A percentile compares a stretch with the other conserved stretches of the same genome.
Conservation (phyloP, 2,113 vertebrate genomes). For the Cyanocitta stelleri region DNA sequence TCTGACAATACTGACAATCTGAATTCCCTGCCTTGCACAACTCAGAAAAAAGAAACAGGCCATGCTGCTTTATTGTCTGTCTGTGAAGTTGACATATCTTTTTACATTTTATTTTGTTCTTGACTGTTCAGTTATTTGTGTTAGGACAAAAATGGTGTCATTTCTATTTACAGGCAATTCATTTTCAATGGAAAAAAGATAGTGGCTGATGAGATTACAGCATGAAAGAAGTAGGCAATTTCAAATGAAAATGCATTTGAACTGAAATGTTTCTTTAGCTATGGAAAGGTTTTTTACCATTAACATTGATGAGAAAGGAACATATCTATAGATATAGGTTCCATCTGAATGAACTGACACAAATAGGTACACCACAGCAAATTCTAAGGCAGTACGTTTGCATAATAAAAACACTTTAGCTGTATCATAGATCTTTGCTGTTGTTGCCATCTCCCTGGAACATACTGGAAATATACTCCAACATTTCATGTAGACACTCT, state of each 20-base stretch:
- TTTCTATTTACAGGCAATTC: neutral
- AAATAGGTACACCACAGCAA: neutral
- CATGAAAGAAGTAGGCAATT: neutral
- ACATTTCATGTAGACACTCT: neutral
- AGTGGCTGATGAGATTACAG: neutral
- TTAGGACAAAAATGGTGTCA: neutral
- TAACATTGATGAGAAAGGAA: neutral
- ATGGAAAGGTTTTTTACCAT: neutral
- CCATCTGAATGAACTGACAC: neutral
- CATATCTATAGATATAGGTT: neutral
- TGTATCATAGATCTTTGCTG: neutral
- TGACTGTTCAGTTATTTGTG: neutral
- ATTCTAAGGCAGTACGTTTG: neutral
- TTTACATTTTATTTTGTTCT: neutral
- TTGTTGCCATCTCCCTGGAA: neutral
- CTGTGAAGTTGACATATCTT: neutral
- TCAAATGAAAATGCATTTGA: neutral
- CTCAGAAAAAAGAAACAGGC: neutral
- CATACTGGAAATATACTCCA: neutral
- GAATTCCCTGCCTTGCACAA: neutral
- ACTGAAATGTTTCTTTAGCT: neutral
- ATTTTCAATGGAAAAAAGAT: neutral
- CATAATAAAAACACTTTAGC: neutral
- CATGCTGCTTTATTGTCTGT: neutral
- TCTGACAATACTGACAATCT: neutral